These are phyloP conservation scores for Brachyhypopomus occidentalis DNA, from an alignment of 2,113 vertebrate genomes.

Conservation along the genomic window DNA sequence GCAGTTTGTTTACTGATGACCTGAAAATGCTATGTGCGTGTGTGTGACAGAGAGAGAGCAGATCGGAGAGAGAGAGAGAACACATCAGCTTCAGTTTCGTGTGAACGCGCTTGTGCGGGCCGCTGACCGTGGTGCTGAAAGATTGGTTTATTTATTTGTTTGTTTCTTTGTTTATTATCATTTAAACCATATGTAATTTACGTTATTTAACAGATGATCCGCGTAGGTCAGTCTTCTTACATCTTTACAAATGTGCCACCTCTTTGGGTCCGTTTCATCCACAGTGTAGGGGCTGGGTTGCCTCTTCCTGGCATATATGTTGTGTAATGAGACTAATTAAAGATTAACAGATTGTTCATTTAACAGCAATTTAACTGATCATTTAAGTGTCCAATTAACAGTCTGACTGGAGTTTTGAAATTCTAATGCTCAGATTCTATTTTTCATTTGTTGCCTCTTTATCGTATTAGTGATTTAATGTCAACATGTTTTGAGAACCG, in stretches of 20 bases:
- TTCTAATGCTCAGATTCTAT: too few relatives aligned
- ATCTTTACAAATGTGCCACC: background rate
- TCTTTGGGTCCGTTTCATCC: background rate
- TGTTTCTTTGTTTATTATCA: background rate
- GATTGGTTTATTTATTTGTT: too few relatives aligned
- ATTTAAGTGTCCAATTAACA: too few relatives aligned
- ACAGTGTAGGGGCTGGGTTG: background rate
- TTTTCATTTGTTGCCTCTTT: too few relatives aligned
- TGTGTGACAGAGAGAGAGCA: too few relatives aligned
- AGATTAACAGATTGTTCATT: slow-evolving; percentile 24
- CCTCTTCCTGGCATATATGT: background rate
- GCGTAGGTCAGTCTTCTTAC: background rate
- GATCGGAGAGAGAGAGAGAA: too few relatives aligned
- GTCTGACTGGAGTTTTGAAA: too few relatives aligned
- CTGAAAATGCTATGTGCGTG: too few relatives aligned
- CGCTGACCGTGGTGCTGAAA: slow-evolving; percentile 63
- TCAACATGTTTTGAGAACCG: too few relatives aligned
- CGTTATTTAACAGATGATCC: background rate
- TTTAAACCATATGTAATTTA: too few relatives aligned
- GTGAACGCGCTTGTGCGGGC: background rate
- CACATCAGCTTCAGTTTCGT: background rate
- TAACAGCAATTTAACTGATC: background rate
- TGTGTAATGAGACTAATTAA: slow-evolving; percentile 16
- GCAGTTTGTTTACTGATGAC: too few relatives aligned
- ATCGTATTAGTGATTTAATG: too few relatives aligned